phyloP scores from a whole-genome alignment of 2,797 vertebrate species.

The Phrynocephalus forsythii region DNA sequence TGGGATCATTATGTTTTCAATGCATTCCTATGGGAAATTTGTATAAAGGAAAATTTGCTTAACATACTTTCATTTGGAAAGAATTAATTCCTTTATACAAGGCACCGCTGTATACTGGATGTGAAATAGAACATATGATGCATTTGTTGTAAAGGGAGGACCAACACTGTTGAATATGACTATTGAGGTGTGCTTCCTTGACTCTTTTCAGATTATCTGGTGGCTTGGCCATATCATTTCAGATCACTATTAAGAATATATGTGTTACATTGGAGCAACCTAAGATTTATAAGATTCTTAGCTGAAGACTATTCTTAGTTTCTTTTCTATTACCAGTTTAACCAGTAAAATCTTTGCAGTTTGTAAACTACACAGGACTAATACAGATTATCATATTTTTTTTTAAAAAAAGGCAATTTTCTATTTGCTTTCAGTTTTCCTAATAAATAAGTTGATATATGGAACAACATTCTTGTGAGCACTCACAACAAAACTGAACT shows the following conservation, averaged over 20 bases:
- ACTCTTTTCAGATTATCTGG: neutral
- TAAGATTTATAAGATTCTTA: too few relatives aligned
- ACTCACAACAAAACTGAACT: neutral
- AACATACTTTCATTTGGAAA: neutral
- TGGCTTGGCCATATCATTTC: neutral
- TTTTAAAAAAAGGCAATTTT: too few relatives aligned
- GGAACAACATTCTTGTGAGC: neutral
- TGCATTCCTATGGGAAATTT: too few relatives aligned
- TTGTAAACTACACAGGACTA: neutral
- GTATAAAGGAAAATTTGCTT: too few relatives aligned
- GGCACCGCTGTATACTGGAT: too few relatives aligned
- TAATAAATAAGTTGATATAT: neutral
- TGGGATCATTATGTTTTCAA: too few relatives aligned
- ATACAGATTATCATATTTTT: conserved; percentile 1
- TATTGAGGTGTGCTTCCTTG: neutral
- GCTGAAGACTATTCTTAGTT: neutral
- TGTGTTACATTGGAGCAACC: too few relatives aligned
- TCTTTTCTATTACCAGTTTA: conserved; percentile 25
- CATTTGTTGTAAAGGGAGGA: neutral
- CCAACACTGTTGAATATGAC: neutral
- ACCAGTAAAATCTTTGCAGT: conserved; percentile 14
- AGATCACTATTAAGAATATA: neutral
- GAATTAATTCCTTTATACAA: too few relatives aligned
- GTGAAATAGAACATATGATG: neutral
- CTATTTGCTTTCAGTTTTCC: conserved; percentile 1